Evolutionary conservation across 2,888 invertebrate species (phyloP).

Genomic region (Oegoconia quadripuncta): DNA sequence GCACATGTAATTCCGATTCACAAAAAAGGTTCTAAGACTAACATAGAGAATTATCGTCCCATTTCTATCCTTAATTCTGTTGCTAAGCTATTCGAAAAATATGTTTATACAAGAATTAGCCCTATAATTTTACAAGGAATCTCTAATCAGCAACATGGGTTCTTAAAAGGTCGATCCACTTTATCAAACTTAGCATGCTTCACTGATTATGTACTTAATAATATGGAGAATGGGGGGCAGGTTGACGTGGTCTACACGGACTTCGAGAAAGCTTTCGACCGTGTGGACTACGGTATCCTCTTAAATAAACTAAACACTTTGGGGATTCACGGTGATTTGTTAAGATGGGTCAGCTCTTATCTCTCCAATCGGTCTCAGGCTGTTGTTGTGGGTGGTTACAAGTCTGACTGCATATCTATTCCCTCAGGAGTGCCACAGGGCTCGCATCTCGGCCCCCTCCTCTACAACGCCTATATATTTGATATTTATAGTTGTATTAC

Average conservation of each 20-base stretch:
- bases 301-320: background rate
- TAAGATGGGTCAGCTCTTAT: slow-evolving; percentile 11
- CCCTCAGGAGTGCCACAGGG: background rate
- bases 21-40: no score
- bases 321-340: slow-evolving; percentile 6
- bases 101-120: slow-evolving; percentile 1
- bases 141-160: slow-evolving; percentile 10
- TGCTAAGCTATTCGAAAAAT: slow-evolving; percentile 10
- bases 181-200: slow-evolving; percentile 5
- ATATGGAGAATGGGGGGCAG: slow-evolving; percentile 7
- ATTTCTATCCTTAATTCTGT: slow-evolving; percentile 9
- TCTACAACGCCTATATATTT: no score
- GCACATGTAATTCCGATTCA: slow-evolving; percentile 10
- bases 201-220: slow-evolving; percentile 1
- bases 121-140: slow-evolving; percentile 1
- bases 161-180: slow-evolving; percentile 6
- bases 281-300: slow-evolving; percentile 2
- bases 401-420: background rate
- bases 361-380: slow-evolving; percentile 10
- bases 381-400: slow-evolving; percentile 6
- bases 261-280: no score
- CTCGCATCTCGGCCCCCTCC: background rate
- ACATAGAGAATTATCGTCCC: no score
- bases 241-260: slow-evolving; percentile 12
- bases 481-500: no score